Evolutionary conservation across 2,113 vertebrate genomes (phyloP).

Genomic region (Spea bombifrons): DNA sequence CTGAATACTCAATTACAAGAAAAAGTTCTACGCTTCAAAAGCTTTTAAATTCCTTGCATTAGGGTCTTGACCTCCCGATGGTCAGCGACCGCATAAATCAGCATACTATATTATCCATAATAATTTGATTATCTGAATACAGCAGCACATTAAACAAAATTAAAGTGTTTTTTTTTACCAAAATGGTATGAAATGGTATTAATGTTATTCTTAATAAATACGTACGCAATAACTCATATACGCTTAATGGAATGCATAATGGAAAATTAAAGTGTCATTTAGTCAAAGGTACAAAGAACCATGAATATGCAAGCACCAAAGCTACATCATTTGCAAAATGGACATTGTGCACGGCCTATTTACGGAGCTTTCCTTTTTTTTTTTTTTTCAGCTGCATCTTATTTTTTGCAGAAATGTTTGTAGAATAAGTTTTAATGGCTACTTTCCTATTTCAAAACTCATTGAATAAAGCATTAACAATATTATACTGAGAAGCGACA

Average conservation of each 20-base stretch:
- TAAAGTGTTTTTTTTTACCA: constrained; percentile 69
- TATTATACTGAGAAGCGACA: no score
- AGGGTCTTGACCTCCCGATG: constrained; percentile 66
- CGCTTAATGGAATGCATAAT: constrained; percentile 57
- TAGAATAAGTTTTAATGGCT: constrained; percentile 23
- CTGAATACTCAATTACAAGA: constrained; percentile 11
- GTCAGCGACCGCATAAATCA: constrained; percentile 68
- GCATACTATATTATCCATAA: constrained; percentile 67
- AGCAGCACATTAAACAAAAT: constrained; percentile 70
- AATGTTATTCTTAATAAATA: constrained; percentile 68
- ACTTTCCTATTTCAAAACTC: constrained; percentile 42
- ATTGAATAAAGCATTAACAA: background rate
- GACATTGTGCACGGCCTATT: constrained; percentile 23
- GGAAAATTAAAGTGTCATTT: constrained; percentile 59
- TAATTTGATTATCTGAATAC: constrained; percentile 67
- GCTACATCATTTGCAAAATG: constrained; percentile 51
- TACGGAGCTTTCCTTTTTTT: constrained; percentile 6
- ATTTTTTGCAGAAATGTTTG: constrained; percentile 8
- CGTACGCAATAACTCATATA: constrained; percentile 49
- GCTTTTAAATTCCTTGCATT: constrained; percentile 52
- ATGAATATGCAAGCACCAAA: constrained; percentile 41
- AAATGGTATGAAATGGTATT: constrained; percentile 67
- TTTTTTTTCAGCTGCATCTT: background rate
- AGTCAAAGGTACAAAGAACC: constrained; percentile 44
- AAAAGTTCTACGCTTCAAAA: background rate